These are phyloP conservation scores for Taxidea taxus DNA, from an alignment of 2,113 vertebrate genomes.

Conservation along the genomic window DNA sequence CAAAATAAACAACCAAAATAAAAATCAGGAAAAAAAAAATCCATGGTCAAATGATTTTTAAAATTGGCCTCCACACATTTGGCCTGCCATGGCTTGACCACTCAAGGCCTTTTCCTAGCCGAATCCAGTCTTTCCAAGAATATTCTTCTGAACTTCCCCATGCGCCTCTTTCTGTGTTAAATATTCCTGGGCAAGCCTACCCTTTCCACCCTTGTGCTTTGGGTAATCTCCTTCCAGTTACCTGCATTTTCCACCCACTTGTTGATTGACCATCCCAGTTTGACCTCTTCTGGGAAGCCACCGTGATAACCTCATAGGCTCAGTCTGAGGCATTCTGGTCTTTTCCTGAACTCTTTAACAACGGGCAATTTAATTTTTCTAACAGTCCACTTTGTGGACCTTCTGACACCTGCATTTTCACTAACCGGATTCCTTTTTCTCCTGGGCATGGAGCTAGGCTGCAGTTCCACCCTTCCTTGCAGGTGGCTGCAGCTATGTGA, in stretches of 20 bases:
- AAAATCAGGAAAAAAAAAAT: not conserved
- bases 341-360: not conserved
- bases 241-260: not conserved
- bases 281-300: slow-evolving; percentile 16
- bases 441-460: not conserved
- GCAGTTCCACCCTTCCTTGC: not conserved
- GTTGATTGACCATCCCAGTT: not conserved
- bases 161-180: not conserved
- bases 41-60: not conserved
- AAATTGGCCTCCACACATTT: not conserved
- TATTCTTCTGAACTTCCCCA: not conserved
- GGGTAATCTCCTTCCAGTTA: not conserved
- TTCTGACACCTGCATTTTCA: not conserved
- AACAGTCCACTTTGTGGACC: not conserved
- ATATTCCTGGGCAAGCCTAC: not conserved
- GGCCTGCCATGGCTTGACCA: not conserved
- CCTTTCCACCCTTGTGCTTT: not conserved
- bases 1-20: not conserved
- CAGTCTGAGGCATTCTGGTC: not conserved
- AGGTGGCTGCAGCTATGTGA: not conserved
- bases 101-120: not conserved
- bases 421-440: not conserved
- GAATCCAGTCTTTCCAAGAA: not conserved
- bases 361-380: not conserved
- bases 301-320: not conserved